Base-by-base conservation (phyloP, 2,113 vertebrate genomes). In the Kryptolebias marmoratus region DNA sequence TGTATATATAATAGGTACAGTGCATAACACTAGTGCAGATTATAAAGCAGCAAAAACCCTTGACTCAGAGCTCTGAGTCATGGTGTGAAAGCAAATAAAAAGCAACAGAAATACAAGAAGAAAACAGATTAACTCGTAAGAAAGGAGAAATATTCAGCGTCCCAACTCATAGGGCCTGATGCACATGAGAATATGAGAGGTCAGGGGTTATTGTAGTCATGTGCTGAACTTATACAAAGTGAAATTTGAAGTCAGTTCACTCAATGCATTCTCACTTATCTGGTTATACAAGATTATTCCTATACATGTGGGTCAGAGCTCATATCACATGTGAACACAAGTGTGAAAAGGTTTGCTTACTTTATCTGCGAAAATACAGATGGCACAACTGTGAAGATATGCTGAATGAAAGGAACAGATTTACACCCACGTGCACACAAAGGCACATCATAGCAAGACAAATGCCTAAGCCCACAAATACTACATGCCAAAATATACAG, bases 291-390 rank as follows among this genome's bases (percentile, higher is more conserved):
- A 69, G 68, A 61, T 75, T 52, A 56, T 44, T 53, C 36, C 64
- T 44, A 15, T 47, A 57, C 39, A 67, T 48, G 65, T 68, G 73
- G 50, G 73, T 73, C 78, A 62, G 70, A 53, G 47, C 67, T 83
- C 53, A 15, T 55, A 53, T 85, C 66, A 64, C 64, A 64, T 28
- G 54, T 55, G 36, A 85, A 74, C 63, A 64, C 11, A 39, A 52
- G 27, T 64, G 44, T 56, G 36, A 27, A 36, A 63, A 48, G 36
- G 58, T 69, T 68, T 79, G 68, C 80, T 78, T 68, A 53, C 65
- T 49, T 82, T 82, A 86, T 82, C 76, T 66, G 63, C 59, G 44
- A 18, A 80, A 68, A 66, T 71, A 69, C 68, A 67, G 71, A 71
- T 22, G 71, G 77, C 50, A 69, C 9, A 2, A 50, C 62, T 54